Evolutionary conservation across 1,140 invertebrate genomes (phyloP), one percentile per base, ranked within the genome.

Genomic region (Cecropterus lyciades): DNA sequence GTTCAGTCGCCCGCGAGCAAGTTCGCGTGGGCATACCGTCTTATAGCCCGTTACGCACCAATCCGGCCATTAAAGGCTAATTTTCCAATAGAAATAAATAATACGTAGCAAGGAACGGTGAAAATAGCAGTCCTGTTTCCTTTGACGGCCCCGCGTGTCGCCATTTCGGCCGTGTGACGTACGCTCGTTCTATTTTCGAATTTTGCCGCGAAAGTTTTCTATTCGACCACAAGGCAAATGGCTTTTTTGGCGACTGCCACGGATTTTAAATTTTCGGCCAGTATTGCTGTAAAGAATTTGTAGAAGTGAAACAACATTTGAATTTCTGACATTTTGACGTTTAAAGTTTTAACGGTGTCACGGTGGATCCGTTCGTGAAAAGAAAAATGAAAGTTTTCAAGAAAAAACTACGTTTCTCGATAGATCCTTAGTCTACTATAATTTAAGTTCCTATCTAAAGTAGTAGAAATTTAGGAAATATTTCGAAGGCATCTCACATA

Each of bases 341-440:
- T 37, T 8, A 4, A 30, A 45, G 33, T 59, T 63, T 51, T 15
- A 68, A 59, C 49, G 74, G 37, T 65, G 57, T 67, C 76, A 87
- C 79, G 73, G 88, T 91, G 88, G 88, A 89, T 89, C 85, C 88
- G 46, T 87, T 89, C 69, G 83, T 89, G 70, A 89, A 85, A 67
- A 89, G 84, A 83, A 91, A 89, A 69, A 91, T 91, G 87, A 91
- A 89, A 91, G 76, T 89, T 72, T 91, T 91, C 51, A 91, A 91
- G 73, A 91, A 91, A 76, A 91, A 91, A 60, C 70, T 91, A 10
- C 85, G 89, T 80, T 91, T 91, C 70, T 91, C 89, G 42, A 91
- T 91, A 91, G 77, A 71, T 64, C 77, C 70, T 14, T 63, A 60
- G 46, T 57, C 16, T 69, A 16, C 11, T 17, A 11, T 55, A 56